Evolutionary conservation across 2,888 invertebrate genomes (phyloP), one percentile per base, ranked within the genome.

Genomic region (Helleia helle): DNA sequence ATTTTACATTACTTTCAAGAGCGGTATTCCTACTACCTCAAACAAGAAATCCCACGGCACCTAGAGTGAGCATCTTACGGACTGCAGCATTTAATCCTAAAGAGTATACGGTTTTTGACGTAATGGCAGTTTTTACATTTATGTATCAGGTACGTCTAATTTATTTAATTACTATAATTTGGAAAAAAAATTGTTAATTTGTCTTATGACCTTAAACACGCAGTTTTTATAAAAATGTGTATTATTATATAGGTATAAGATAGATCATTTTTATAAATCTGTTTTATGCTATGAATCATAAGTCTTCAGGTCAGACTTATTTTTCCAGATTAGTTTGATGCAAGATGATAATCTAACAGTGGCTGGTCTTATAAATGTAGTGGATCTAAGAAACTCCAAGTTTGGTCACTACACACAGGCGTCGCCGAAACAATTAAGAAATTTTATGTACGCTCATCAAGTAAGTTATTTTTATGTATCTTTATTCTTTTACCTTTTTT

Each of bases 291-390:
- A n/a, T n/a, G n/a, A n/a, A n/a, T n/a, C n/a, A n/a, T n/a, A n/a
- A n/a, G n/a, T n/a, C n/a, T n/a, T n/a, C n/a, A n/a, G n/a, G n/a
- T n/a, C n/a, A n/a, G n/a, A n/a, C n/a, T n/a, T n/a, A n/a, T n/a
- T 27, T 26, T 51, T 55, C 37, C 47, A 72, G 64, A 71, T 86
- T 42, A 52, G 74, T 38, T 53, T 86, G 28, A 59, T 84, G 52
- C 86, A 86, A 50, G 87, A 87, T 47, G 88, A 88, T 51, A 66
- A 76, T 41, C 65, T 71, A 24, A 59, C 75, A 4, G 62, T 86
- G 12, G 60, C 71, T 38, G 86, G 86, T 1, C 62, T 69, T 24
- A 57, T 73, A 2, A 63, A 65, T 29, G 51, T 88, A 8, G 57
- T 87, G 15, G 89, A 89, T 55, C 59, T 88, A 41, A 54, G 62